Evolutionary conservation across 2,113 vertebrate species (phyloP).

Genomic region (Bos indicus): DNA sequence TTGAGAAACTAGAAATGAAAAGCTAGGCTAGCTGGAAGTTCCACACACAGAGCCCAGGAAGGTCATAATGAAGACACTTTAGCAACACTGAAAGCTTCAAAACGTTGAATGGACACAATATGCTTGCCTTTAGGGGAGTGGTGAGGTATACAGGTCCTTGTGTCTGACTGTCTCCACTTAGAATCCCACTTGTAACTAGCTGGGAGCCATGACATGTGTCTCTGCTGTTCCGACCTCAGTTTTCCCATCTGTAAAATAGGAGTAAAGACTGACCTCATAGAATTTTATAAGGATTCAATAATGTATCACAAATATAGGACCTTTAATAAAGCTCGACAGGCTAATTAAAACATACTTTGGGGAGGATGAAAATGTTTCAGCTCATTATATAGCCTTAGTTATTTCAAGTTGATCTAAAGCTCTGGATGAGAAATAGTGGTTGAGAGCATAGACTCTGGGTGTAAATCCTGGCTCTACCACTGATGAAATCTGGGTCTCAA

Average conservation of each 20-base stretch:
- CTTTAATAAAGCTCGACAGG: not conserved
- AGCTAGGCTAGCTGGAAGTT: not conserved
- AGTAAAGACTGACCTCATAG: not conserved
- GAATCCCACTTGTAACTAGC: not conserved
- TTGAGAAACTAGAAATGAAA: not conserved
- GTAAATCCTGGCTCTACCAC: not conserved
- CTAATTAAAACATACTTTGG: not conserved
- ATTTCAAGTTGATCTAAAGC: not conserved
- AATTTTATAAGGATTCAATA: not conserved
- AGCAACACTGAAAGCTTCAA: not conserved
- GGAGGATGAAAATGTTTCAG: not conserved
- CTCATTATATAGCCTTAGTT: not conserved
- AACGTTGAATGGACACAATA: not conserved
- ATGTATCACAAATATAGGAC: not conserved
- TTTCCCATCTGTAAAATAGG: not conserved
- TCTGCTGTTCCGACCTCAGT: not conserved
- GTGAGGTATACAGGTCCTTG: not conserved
- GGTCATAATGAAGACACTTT: not conserved
- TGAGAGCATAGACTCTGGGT: not conserved
- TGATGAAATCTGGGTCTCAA: not conserved
- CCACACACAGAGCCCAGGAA: not conserved
- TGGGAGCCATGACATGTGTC: fast-evolving
- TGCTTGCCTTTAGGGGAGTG: not conserved
- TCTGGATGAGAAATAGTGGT: not conserved
- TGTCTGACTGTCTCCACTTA: not conserved